These are phyloP conservation scores for Pachyrhynchus sulphureomaculatus DNA, from an alignment of 1,140 invertebrate genomes.

Conservation along the genomic window DNA sequence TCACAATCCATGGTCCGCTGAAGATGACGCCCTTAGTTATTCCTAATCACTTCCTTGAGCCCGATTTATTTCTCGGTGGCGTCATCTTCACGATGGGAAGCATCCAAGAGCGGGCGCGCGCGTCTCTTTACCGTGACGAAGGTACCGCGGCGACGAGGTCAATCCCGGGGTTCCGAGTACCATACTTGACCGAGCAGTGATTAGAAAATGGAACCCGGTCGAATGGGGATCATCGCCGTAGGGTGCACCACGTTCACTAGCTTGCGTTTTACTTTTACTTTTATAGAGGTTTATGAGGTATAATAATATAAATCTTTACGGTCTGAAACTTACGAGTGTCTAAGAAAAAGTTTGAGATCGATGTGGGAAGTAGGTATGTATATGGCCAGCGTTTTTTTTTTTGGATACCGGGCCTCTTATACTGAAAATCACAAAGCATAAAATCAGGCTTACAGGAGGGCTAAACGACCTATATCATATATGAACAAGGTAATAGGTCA, in stretches of 20 bases:
- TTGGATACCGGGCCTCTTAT: no score
- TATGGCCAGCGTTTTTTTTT: no score
- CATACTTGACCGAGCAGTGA: conserved; percentile 23
- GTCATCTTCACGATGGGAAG: not conserved
- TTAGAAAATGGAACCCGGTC: conserved; percentile 19
- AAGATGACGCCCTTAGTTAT: not conserved
- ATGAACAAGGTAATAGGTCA: no score
- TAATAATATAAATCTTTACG: no score
- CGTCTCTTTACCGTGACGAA: not conserved
- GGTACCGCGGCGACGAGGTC: conserved; percentile 5
- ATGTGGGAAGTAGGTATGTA: no score
- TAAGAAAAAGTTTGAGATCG: no score
- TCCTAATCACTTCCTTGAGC: conserved; percentile 1
- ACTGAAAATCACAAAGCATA: no score
- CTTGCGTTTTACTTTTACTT: conserved; percentile 20
- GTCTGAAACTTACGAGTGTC: no score
- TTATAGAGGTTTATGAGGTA: not conserved
- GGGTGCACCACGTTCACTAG: not conserved
- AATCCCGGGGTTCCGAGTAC: conserved; percentile 12
- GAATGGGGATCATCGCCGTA: conserved; percentile 14
- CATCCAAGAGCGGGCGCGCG: conserved; percentile 1
- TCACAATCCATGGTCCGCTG: conserved; percentile 1
- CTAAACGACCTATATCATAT: no score
- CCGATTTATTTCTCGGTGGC: conserved; percentile 9
- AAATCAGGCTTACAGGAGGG: no score